Percentiles rank a stretch among this genome's conserved stretches.
phyloP scores from a whole-genome alignment of 2,113 vertebrate genomes.

The Otis tarda region DNA sequence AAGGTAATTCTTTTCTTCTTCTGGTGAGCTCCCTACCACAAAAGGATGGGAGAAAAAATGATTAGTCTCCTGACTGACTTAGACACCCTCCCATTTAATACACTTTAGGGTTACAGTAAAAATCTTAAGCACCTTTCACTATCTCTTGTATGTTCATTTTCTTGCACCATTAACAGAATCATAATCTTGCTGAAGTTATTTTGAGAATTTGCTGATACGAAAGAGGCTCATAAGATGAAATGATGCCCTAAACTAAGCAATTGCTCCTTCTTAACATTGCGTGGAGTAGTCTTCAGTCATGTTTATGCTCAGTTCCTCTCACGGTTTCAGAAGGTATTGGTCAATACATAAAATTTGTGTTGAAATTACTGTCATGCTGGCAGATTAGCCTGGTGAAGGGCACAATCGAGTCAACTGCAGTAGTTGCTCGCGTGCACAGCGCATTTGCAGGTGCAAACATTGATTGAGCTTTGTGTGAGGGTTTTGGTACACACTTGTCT shows the following conservation, averaged over 20 bases:
- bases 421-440: neutral
- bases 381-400: neutral
- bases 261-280: neutral
- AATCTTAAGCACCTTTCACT: neutral
- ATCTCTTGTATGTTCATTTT: slow-evolving; percentile 3
- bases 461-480: neutral
- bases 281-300: neutral
- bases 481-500: neutral
- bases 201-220: neutral
- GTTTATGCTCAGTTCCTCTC: neutral
- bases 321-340: neutral
- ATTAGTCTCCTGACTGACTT: neutral
- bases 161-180: slow-evolving; percentile 9
- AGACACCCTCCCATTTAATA: neutral
- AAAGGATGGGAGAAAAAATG: neutral
- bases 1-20: neutral
- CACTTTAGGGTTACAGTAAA: neutral
- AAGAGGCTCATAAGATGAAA: neutral
- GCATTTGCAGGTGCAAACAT: neutral
- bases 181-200: slow-evolving; percentile 30
- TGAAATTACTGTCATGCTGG: neutral
- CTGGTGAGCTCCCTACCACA: neutral
- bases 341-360: neutral
- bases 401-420: neutral
- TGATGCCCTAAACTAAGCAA: neutral